Base-by-base conservation (phyloP, 2,113 vertebrate species). In the Aviceda subcristata region DNA sequence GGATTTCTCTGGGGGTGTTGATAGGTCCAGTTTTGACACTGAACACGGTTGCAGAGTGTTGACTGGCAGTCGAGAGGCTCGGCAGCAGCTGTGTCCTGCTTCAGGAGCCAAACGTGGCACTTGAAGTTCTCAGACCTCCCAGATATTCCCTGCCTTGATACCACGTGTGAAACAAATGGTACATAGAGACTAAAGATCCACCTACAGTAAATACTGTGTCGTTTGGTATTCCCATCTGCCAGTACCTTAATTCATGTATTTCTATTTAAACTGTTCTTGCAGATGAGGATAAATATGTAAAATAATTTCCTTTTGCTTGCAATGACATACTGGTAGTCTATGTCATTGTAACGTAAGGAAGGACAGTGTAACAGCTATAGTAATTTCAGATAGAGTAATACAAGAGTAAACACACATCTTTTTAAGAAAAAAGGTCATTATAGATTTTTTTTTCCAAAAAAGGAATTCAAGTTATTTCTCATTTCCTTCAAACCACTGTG, bases 401-500 rank as follows among this genome's bases (percentile, higher is more conserved):
- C 24, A 69, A 69, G 26, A 76, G 22, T 92, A 93, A 93, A 90
- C 11, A 74, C n/a, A 32, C 0, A 29, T 38, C 0, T 77, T 74
- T 86, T 77, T 15, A 66, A n/a, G 20, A 57, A 72, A 63, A 72
- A 64, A 80, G 0, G 23, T 67, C 32, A 53, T 50, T 71, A 71
- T 7, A 34, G 22, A 15, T 53, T 29, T 63, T 39, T 39, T 80
- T 63, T 29, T 11, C 4, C 1, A 15, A 26, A 53, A 78, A 77
- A 72, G 2, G 5, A 57, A 27, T 21, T 82, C 6, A 48, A 62
- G 9, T 59, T 95, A 26, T 85, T 94, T 79, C 41, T 78, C 7
- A 67, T 83, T 95, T 92, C 21, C 90, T 92, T 94, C 50, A 79
- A 95, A 75, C 22, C 34, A 39, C 56, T 81, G 15, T 71, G 59